Percentiles rank a stretch among this genome's conserved stretches.
These are phyloP conservation scores for Diarsia dahlii DNA, from an alignment of 2,888 invertebrate species.

Conservation along the genomic window DNA sequence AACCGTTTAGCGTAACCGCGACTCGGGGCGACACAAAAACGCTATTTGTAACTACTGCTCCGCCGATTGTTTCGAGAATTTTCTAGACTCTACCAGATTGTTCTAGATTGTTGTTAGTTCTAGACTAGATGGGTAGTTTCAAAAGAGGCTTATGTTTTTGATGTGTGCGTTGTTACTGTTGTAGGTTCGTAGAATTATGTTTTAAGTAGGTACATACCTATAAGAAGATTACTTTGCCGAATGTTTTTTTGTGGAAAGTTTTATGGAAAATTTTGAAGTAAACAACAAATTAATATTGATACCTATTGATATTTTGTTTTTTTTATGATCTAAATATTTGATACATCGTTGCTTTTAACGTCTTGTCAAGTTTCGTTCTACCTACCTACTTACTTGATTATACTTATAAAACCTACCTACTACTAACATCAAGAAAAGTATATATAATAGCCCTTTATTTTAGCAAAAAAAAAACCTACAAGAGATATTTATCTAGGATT, in stretches of 20 bases:
- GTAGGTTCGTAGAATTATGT: neutral
- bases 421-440: neutral
- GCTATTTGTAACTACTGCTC: slow-evolving; percentile 74
- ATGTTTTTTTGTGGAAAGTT: neutral
- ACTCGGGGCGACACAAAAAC: slow-evolving; percentile 79
- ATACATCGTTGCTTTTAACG: neutral
- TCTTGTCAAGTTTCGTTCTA: neutral
- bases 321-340: neutral
- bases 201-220: too few relatives aligned
- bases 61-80: slow-evolving; percentile 68
- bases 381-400: neutral
- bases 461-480: neutral
- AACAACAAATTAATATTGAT: too few relatives aligned
- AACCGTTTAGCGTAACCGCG: slow-evolving; percentile 82
- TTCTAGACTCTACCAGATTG: neutral
- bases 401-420: neutral
- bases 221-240: slow-evolving; percentile 6
- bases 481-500: too few relatives aligned
- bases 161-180: neutral
- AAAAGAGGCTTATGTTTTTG: slow-evolving; percentile 14
- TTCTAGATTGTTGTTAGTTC: slow-evolving; percentile 1
- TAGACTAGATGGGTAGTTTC: neutral
- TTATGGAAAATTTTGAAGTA: neutral
- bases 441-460: neutral
- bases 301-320: neutral